A percentile compares a stretch with the other conserved stretches of the same genome.
Conservation (phyloP, 1,140 invertebrate species). For the Hycleus cichorii region DNA sequence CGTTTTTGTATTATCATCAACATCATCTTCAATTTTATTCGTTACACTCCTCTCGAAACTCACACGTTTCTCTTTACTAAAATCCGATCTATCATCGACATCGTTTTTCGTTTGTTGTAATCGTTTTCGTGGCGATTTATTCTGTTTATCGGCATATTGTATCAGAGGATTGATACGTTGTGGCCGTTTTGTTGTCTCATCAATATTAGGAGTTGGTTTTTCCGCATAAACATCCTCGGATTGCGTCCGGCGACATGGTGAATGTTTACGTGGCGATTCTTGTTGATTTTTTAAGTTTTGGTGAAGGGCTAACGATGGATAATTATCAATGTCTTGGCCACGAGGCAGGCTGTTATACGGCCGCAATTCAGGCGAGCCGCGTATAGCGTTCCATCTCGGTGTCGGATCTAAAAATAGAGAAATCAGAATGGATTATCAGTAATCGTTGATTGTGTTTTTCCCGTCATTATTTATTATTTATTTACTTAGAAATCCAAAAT, state of each 20-base stretch:
- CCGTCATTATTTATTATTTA: no score
- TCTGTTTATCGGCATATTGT: slow-evolving; percentile 8
- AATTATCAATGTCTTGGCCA: slow-evolving; percentile 36
- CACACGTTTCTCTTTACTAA: slow-evolving; percentile 25
- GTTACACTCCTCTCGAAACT: slow-evolving; percentile 26
- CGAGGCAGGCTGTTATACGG: slow-evolving; percentile 51
- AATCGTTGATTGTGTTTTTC: not conserved
- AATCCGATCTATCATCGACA: not conserved
- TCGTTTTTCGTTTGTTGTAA: slow-evolving; percentile 1
- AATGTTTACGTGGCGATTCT: slow-evolving; percentile 15
- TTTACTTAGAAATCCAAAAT: no score
- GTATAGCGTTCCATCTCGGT: slow-evolving; percentile 46
- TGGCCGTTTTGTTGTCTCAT: slow-evolving; percentile 9
- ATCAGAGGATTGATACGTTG: slow-evolving; percentile 29
- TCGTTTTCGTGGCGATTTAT: slow-evolving; percentile 1
- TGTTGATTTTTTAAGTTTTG: slow-evolving; percentile 12
- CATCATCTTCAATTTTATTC: slow-evolving; percentile 4
- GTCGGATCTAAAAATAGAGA: slow-evolving; percentile 43
- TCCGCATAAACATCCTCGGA: slow-evolving; percentile 32
- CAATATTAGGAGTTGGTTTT: not conserved
- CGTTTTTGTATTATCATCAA: not conserved
- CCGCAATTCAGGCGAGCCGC: slow-evolving; percentile 48
- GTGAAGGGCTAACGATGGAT: slow-evolving; percentile 35
- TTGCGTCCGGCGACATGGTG: slow-evolving; percentile 25
- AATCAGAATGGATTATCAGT: no score